These are phyloP conservation scores for Patiria pectinifera DNA, from an alignment of 53 echinoderm and acorn worm species.

Conservation along the genomic window DNA sequence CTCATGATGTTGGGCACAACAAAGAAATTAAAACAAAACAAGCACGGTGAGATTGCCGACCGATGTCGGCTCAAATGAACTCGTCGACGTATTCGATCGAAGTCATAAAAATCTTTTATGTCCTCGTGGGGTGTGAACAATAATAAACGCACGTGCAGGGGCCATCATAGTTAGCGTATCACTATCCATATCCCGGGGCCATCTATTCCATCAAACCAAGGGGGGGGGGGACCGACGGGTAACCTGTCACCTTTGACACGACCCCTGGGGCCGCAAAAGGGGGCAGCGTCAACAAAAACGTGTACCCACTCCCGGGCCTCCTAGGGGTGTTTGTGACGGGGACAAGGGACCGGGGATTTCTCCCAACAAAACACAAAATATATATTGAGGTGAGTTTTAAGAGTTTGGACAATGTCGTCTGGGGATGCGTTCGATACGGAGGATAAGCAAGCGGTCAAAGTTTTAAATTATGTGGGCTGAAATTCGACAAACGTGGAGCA, in stretches of 20 bases:
- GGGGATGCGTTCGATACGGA: neutral
- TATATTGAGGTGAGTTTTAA: neutral
- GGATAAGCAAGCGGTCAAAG: constrained; percentile 3
- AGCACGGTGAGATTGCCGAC: neutral
- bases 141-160: constrained; percentile 56
- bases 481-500: neutral
- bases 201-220: constrained; percentile 29
- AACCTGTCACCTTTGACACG: constrained; percentile 44
- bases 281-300: constrained; percentile 39
- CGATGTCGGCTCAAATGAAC: constrained; percentile 2
- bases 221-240: constrained; percentile 8
- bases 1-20: neutral
- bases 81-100: neutral
- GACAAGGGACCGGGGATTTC: too few species aligned
- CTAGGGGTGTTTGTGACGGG: neutral
- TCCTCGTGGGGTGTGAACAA: neutral
- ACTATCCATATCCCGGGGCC: constrained; percentile 31
- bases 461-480: neutral
- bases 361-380: neutral
- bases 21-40: neutral
- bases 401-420: neutral
- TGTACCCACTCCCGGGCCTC: constrained; percentile 23
- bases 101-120: neutral
- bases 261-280: constrained; percentile 55
- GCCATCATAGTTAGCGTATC: constrained; percentile 37